phyloP scores from a whole-genome alignment of 2,888 invertebrate genomes.

The Anodontia alba region DNA sequence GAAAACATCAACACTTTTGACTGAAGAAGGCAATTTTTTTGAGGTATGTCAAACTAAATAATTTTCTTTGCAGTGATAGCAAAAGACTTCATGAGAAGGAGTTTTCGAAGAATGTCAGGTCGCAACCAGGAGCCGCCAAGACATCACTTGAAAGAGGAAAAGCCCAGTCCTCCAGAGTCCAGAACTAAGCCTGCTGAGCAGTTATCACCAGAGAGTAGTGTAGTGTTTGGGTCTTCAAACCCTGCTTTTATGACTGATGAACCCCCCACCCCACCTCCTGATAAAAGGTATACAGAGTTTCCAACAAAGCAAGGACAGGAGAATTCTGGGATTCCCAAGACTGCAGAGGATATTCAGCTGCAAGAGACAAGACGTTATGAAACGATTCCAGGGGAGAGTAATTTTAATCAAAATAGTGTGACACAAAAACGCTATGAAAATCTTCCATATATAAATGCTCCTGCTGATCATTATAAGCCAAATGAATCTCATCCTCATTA shows the following conservation, averaged over 20 bases:
- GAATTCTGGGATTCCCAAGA: slow-evolving; percentile 25
- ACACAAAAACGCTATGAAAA: slow-evolving; percentile 46
- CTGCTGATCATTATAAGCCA: slow-evolving; percentile 15
- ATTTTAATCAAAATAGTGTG: slow-evolving; percentile 9
- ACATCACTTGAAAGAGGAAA: slow-evolving; percentile 54
- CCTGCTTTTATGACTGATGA: slow-evolving; percentile 53
- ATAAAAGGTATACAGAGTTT: slow-evolving; percentile 58
- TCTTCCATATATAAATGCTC: slow-evolving; percentile 37
- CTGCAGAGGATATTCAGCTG: slow-evolving; percentile 48
- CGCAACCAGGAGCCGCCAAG: slow-evolving; percentile 47
- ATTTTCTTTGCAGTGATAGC: slow-evolving; percentile 55
- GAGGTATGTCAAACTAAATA: no score
- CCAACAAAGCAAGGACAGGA: slow-evolving; percentile 38
- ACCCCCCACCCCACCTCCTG: slow-evolving; percentile 47
- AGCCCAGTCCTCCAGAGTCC: slow-evolving; percentile 46
- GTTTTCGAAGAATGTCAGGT: slow-evolving; percentile 65
- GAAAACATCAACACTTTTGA: no score
- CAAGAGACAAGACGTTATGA: slow-evolving; percentile 44
- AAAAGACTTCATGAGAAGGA: slow-evolving; percentile 64
- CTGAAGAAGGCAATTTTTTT: no score
- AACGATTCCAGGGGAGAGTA: neutral
- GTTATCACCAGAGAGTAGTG: slow-evolving; percentile 57
- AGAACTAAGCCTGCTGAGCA: slow-evolving; percentile 42
- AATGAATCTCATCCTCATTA: slow-evolving; percentile 42
- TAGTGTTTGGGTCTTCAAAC: slow-evolving; percentile 57